Evolutionary conservation across 2,797 vertebrate genomes (phyloP).

Genomic region (Selene dorsalis): DNA sequence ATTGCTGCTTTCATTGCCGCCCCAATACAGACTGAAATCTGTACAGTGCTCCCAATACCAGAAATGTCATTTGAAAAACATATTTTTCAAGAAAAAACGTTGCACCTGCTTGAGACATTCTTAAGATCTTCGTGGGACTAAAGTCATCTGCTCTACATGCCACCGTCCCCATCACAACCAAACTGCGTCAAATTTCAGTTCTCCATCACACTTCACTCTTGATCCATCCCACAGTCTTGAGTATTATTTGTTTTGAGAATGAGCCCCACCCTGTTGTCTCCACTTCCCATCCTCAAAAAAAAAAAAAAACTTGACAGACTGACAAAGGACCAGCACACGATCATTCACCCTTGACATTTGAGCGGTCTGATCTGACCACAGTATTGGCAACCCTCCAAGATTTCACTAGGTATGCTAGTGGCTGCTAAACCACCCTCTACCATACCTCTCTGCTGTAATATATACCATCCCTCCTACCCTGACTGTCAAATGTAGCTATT

Average conservation of each 20-base stretch:
- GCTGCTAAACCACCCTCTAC: not conserved
- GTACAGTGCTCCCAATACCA: not conserved
- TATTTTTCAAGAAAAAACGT: not conserved
- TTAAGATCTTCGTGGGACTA: not conserved
- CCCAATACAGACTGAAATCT: not conserved
- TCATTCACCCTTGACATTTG: conserved; percentile 27
- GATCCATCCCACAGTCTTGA: not conserved
- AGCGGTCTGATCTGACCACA: conserved; percentile 21
- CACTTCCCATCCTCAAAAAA: not conserved
- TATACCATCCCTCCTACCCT: not conserved
- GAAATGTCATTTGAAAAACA: not conserved
- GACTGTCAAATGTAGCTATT: conserved; percentile 7
- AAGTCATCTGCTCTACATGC: not conserved
- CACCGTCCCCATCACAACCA: not conserved
- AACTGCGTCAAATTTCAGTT: not conserved
- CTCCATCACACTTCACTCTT: not conserved
- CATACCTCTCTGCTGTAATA: not conserved
- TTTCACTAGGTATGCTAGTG: not conserved
- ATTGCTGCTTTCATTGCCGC: not conserved
- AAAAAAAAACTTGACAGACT: not conserved
- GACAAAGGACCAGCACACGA: conserved; percentile 2
- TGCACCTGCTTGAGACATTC: not conserved
- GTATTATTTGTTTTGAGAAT: not conserved
- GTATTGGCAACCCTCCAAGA: not conserved
- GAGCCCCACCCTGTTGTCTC: not conserved